Percentiles rank a stretch among this genome's conserved stretches.
Evolutionary conservation across 2,888 invertebrate species (phyloP).

Genomic region (Parasteatoda lunata): DNA sequence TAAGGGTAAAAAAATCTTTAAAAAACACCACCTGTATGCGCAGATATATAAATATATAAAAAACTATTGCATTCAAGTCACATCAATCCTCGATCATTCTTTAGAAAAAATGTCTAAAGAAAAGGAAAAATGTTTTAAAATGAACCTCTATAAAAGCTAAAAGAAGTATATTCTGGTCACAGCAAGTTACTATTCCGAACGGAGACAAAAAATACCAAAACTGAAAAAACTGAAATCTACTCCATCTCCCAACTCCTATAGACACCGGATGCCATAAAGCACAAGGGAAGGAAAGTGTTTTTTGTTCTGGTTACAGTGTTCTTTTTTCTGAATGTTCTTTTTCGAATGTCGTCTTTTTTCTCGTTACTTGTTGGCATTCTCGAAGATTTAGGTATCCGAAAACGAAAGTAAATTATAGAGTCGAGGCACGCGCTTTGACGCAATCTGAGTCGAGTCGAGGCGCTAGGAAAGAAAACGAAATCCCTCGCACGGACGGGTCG

Average conservation of each 20-base stretch:
- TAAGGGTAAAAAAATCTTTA: not conserved
- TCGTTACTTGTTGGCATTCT: conserved; percentile 61
- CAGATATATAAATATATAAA: too few relatives aligned
- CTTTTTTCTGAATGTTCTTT: not conserved
- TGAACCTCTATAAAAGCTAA: conserved; percentile 22
- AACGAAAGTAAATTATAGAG: conserved; percentile 60
- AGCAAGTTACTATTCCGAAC: conserved; percentile 48
- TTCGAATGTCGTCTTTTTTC: conserved; percentile 17
- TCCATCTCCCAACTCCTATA: conserved; percentile 41
- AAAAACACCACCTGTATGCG: conserved; percentile 13
- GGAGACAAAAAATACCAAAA: conserved; percentile 9
- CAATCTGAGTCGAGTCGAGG: conserved; percentile 41
- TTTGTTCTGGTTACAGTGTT: not conserved
- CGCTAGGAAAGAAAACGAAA: conserved; percentile 26
- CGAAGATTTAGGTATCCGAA: conserved; percentile 55
- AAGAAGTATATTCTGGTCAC: conserved; percentile 51
- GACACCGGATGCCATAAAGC: conserved; percentile 44
- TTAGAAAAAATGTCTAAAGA: conserved; percentile 10
- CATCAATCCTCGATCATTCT: conserved; percentile 17
- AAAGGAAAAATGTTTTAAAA: conserved; percentile 10
- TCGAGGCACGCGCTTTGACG: conserved; percentile 33
- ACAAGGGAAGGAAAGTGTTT: not conserved
- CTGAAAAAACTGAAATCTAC: conserved; percentile 16
- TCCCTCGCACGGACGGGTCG: conserved; percentile 48
- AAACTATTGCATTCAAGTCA: not conserved